A percentile compares a stretch with the other conserved stretches of the same genome.
These are phyloP conservation scores for Nephrotoma appendiculata DNA, from an alignment of 2,888 invertebrate species.

Conservation along the genomic window DNA sequence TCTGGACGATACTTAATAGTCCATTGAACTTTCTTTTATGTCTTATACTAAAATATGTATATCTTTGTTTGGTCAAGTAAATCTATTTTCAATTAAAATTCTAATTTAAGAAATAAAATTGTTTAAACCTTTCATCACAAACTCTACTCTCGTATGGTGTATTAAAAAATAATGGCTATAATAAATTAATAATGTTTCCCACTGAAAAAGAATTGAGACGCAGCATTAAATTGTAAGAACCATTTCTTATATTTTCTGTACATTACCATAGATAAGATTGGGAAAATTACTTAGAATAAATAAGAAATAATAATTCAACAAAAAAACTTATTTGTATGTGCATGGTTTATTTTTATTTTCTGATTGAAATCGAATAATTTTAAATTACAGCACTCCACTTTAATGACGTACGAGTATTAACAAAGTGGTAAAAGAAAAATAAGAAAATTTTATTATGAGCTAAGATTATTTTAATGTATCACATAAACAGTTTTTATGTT, in stretches of 20 bases:
- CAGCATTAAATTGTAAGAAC: neutral
- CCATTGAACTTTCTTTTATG: neutral
- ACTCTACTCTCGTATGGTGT: too few species aligned
- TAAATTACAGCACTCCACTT: neutral
- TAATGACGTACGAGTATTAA: neutral
- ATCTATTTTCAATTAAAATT: neutral
- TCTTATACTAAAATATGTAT: neutral
- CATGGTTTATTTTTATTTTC: neutral
- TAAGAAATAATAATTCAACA: neutral
- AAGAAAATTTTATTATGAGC: neutral
- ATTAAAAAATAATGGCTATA: neutral
- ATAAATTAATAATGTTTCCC: neutral
- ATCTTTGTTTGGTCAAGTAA: neutral
- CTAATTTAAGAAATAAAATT: neutral
- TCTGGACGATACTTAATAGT: neutral
- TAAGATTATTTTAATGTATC: neutral
- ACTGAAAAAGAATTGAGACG: neutral
- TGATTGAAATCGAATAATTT: neutral
- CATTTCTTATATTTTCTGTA: neutral
- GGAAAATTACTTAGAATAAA: neutral
- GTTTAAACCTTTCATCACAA: neutral
- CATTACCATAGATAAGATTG: neutral
- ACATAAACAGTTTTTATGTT: neutral
- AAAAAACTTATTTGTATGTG: neutral
- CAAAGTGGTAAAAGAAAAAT: neutral